Evolutionary conservation across 2,888 invertebrate species (phyloP).

Genomic region (Arrhopalites spinosus): DNA sequence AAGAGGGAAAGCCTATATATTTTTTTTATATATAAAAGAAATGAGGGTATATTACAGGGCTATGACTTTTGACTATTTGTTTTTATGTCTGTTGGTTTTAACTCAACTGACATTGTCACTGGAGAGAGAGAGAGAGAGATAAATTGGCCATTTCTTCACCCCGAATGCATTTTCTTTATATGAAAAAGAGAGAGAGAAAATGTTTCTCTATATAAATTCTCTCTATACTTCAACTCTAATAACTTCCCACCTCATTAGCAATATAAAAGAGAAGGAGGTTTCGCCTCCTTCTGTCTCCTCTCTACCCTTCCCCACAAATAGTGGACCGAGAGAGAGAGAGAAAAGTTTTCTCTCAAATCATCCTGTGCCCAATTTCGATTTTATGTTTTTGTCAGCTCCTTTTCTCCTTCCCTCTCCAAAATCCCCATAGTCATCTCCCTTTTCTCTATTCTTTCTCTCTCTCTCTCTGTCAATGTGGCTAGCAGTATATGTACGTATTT

Average conservation of each 20-base stretch:
- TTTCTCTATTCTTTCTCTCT: slow-evolving; percentile 1
- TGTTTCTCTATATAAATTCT: background rate
- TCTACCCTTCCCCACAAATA: slow-evolving; percentile 12
- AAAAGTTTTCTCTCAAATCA: slow-evolving; percentile 45
- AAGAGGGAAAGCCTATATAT: too few species aligned
- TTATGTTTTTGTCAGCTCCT: slow-evolving; percentile 41
- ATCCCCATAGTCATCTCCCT: background rate
- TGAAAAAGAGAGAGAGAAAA: background rate
- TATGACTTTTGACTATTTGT: slow-evolving; percentile 10
- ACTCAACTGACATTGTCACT: slow-evolving; percentile 25
- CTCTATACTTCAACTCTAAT: slow-evolving; percentile 34
- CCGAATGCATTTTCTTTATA: slow-evolving; percentile 7
- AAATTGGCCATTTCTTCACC: slow-evolving; percentile 19
- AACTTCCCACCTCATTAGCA: slow-evolving; percentile 47
- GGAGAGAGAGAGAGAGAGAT: slow-evolving; percentile 25
- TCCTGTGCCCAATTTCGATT: slow-evolving; percentile 40
- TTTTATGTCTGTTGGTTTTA: background rate
- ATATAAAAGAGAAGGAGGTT: slow-evolving; percentile 38
- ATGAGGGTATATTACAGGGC: too few species aligned
- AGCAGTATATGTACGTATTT: background rate
- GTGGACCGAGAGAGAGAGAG: background rate
- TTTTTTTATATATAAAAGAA: too few species aligned
- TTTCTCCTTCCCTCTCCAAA: background rate
- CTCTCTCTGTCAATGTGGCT: background rate
- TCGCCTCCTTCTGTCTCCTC: slow-evolving; percentile 22